Evolutionary conservation across 2,888 invertebrate species (phyloP).

Genomic region (Platycheirus rosarum): DNA sequence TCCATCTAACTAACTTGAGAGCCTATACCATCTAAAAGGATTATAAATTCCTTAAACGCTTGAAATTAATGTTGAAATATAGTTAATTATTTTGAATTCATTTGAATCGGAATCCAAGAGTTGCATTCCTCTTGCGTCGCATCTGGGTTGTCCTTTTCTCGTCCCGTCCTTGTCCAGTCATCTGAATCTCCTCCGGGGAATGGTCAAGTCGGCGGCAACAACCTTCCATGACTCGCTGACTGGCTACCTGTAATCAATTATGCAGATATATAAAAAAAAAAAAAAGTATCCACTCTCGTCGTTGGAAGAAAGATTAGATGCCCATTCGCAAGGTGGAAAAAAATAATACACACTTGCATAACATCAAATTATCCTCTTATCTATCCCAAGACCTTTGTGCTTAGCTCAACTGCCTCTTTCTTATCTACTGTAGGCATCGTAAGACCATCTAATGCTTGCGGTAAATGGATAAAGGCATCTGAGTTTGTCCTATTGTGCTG

Average conservation of each 20-base stretch:
- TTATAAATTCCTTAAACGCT: constrained; percentile 60
- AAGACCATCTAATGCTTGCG: too few species aligned
- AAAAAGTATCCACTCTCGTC: too few species aligned
- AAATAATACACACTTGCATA: too few species aligned
- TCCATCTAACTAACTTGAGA: constrained; percentile 1
- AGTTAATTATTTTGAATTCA: constrained; percentile 73
- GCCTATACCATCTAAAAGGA: constrained; percentile 18
- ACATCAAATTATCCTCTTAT: too few species aligned
- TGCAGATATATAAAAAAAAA: constrained; percentile 60
- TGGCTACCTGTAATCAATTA: constrained; percentile 74
- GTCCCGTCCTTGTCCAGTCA: too few species aligned
- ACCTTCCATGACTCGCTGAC: constrained; percentile 24
- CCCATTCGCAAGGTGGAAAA: too few species aligned
- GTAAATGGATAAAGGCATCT: too few species aligned
- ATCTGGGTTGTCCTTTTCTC: constrained; percentile 14
- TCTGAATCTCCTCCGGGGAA: constrained; percentile 15
- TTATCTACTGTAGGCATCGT: too few species aligned
- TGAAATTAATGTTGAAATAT: constrained; percentile 69
- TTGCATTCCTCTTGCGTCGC: background rate
- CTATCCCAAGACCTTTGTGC: too few species aligned
- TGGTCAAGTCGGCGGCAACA: background rate
- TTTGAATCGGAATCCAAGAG: constrained; percentile 48
- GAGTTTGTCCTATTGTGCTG: too few species aligned
- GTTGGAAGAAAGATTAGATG: too few species aligned
- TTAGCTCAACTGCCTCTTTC: too few species aligned